Conservation (phyloP, 92 coral and sea anemone species). For the Porites evermanni region DNA sequence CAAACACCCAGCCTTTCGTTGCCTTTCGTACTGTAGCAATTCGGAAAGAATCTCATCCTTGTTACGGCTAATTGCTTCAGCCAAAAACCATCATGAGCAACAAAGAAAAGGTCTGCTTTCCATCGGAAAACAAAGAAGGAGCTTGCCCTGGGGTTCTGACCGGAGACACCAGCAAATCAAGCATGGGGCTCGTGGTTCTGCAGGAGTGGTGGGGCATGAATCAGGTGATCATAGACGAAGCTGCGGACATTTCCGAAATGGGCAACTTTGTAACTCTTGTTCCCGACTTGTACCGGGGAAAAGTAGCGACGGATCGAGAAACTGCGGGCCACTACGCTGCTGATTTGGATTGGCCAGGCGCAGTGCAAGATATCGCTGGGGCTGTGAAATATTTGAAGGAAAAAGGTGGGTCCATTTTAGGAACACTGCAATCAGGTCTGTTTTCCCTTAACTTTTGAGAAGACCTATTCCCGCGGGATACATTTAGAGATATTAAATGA, state of each 20-base stretch:
- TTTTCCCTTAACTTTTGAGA: too few relatives aligned
- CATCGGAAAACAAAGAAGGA: slow-evolving; percentile 59
- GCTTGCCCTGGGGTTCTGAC: slow-evolving; percentile 66
- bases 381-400: slow-evolving; percentile 62
- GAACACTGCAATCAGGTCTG: too few relatives aligned
- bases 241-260: slow-evolving; percentile 53
- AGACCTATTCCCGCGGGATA: too few relatives aligned
- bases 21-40: background rate
- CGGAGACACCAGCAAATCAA: slow-evolving; percentile 31
- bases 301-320: slow-evolving; percentile 72
- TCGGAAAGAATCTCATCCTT: background rate
- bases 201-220: slow-evolving; percentile 81
- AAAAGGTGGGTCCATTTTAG: slow-evolving; percentile 42
- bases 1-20: background rate
- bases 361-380: slow-evolving; percentile 64
- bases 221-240: slow-evolving; percentile 59
- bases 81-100: slow-evolving; percentile 16
- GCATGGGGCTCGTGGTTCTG: slow-evolving; percentile 61
- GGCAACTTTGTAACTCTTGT: slow-evolving; percentile 73
- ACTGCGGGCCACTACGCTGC: slow-evolving; percentile 69
- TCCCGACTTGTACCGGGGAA: slow-evolving; percentile 75
- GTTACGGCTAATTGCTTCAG: background rate
- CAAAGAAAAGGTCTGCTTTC: slow-evolving; percentile 46
- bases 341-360: slow-evolving; percentile 75
- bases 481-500: too few relatives aligned